phyloP scores from a whole-genome alignment of 2,797 vertebrate species.

The Protonibea diacanthus region DNA sequence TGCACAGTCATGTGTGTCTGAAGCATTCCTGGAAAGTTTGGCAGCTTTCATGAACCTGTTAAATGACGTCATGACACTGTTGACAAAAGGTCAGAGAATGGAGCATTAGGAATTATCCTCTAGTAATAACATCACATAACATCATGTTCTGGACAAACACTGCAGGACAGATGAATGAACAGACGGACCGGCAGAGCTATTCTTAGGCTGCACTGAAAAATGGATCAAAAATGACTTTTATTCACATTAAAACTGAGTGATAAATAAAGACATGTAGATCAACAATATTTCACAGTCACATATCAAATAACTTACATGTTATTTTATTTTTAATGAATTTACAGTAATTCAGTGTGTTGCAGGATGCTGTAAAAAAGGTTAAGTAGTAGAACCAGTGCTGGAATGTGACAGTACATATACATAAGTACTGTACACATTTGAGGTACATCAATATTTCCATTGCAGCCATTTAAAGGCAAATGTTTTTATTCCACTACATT shows the following conservation, averaged over 20 bases:
- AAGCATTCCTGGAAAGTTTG: not conserved
- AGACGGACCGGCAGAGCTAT: conserved; percentile 24
- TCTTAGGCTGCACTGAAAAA: not conserved
- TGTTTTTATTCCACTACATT: not conserved
- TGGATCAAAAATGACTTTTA: not conserved
- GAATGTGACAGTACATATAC: no score
- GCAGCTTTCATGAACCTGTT: not conserved
- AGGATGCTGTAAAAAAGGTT: no score
- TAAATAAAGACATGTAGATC: not conserved
- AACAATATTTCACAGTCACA: no score
- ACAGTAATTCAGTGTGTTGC: not conserved
- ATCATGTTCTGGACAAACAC: conserved; percentile 20
- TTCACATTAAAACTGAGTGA: not conserved
- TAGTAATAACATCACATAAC: not conserved
- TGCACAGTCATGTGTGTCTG: not conserved
- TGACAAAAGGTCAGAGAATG: conserved; percentile 3
- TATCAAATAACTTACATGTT: not conserved
- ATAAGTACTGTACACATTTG: not conserved
- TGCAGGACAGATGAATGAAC: conserved; percentile 37
- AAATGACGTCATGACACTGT: not conserved
- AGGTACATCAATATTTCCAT: not conserved
- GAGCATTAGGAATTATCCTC: not conserved
- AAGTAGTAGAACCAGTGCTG: not conserved
- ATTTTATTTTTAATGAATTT: not conserved
- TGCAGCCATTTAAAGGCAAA: not conserved